Evolutionary conservation across 1,140 invertebrate species (phyloP).

Genomic region (Temnothorax nylanderi): DNA sequence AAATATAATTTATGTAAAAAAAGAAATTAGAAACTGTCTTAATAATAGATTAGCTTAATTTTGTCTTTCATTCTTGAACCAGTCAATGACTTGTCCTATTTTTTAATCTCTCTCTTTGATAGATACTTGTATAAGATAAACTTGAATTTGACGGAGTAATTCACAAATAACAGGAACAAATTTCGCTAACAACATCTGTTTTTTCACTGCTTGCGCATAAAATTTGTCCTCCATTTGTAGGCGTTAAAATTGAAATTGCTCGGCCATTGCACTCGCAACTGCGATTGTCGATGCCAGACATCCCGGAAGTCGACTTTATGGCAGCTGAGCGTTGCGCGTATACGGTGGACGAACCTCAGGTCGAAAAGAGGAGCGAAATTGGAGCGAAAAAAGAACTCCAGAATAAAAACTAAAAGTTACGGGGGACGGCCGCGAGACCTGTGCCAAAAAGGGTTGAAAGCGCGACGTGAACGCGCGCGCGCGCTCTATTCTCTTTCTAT

Average conservation of each 20-base stretch:
- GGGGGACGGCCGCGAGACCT: slow-evolving; percentile 49
- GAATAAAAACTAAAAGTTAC: slow-evolving; percentile 63
- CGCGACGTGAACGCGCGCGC: slow-evolving; percentile 57
- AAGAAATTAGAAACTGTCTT: neutral
- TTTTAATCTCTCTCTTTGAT: neutral
- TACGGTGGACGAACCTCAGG: slow-evolving; percentile 46
- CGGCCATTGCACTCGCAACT: slow-evolving; percentile 41
- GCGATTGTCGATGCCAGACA: slow-evolving; percentile 60
- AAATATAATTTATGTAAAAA: neutral
- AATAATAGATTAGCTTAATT: neutral
- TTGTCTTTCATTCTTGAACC: neutral
- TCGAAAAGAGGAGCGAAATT: slow-evolving; percentile 58
- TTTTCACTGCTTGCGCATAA: neutral
- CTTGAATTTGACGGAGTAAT: slow-evolving; percentile 3
- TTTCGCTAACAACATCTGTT: neutral
- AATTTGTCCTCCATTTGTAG: slow-evolving; percentile 30
- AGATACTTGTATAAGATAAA: neutral
- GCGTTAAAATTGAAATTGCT: slow-evolving; percentile 42
- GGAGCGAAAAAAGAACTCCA: slow-evolving; percentile 59
- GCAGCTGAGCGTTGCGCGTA: slow-evolving; percentile 44
- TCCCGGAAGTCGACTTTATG: slow-evolving; percentile 58
- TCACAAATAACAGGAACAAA: neutral
- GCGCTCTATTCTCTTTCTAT: slow-evolving; percentile 56
- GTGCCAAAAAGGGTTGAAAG: slow-evolving; percentile 61
- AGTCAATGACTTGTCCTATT: neutral